phyloP scores from a whole-genome alignment of 1,140 invertebrate genomes.

The Pissodes strobi region DNA sequence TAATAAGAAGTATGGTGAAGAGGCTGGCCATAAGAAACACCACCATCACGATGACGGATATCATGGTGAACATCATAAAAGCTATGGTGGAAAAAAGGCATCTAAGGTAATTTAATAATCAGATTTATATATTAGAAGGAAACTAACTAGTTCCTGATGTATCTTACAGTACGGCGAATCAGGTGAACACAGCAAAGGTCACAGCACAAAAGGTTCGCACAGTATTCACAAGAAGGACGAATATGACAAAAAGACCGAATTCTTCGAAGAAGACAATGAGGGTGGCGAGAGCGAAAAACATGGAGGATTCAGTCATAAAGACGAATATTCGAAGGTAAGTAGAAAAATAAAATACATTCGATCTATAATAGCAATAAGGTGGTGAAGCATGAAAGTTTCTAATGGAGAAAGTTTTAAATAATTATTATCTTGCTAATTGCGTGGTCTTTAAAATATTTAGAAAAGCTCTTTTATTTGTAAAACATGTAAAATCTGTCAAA shows the following conservation, averaged over 20 bases:
- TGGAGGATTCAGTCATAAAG: constrained; percentile 63
- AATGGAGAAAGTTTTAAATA: too few relatives aligned
- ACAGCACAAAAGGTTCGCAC: constrained; percentile 73
- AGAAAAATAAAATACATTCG: background rate
- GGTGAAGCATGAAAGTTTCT: too few relatives aligned
- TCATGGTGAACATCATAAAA: constrained; percentile 67
- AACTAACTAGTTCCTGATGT: too few relatives aligned
- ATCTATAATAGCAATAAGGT: too few relatives aligned
- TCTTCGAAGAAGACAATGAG: constrained; percentile 73
- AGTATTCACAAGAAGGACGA: constrained; percentile 75
- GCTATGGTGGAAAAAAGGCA: constrained; percentile 66
- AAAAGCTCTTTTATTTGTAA: too few relatives aligned
- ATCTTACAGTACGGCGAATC: constrained; percentile 63
- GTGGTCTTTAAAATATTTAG: too few relatives aligned
- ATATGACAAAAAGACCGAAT: constrained; percentile 73
- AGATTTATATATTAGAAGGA: too few relatives aligned
- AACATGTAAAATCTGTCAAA: too few relatives aligned
- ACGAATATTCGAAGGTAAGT: constrained; percentile 60
- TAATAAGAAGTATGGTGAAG: constrained; percentile 64
- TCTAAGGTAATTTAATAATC: too few relatives aligned
- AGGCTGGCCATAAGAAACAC: constrained; percentile 66
- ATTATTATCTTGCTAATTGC: too few relatives aligned
- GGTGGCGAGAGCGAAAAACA: constrained; percentile 67
- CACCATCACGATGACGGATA: constrained; percentile 70
- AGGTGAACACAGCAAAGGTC: constrained; percentile 70